Conservation (phyloP, 2,797 vertebrate genomes). For the Pseudochaenichthys georgianus region DNA sequence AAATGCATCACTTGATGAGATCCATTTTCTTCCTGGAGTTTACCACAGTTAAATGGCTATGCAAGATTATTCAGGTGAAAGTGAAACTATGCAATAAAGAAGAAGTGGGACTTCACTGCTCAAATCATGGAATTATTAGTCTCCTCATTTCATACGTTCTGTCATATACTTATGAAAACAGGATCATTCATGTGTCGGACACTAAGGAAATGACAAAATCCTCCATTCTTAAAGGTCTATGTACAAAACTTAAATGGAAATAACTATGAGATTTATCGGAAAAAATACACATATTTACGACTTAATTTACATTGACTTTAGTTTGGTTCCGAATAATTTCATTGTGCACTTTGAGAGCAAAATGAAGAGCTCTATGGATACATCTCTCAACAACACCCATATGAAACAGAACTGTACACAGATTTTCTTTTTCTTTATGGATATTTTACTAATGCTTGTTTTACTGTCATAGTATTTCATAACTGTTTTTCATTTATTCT, state of each 20-base stretch:
- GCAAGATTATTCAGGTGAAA: constrained; percentile 31
- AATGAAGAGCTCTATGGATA: too few species aligned
- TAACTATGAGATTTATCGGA: too few species aligned
- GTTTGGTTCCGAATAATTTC: too few species aligned
- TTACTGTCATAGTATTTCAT: too few species aligned
- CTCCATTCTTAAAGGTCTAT: neutral
- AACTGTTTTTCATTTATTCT: too few species aligned
- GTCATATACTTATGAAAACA: neutral
- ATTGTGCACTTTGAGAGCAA: too few species aligned
- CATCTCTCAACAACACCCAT: too few species aligned
- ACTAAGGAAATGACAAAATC: neutral
- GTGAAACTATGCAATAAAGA: constrained; percentile 72
- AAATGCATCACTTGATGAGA: neutral
- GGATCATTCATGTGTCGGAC: neutral
- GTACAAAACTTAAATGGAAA: neutral
- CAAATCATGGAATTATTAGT: neutral
- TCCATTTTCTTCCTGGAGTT: constrained; percentile 7
- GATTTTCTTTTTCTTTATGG: too few species aligned
- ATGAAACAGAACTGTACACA: too few species aligned
- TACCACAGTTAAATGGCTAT: constrained; percentile 35
- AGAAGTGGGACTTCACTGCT: constrained; percentile 27
- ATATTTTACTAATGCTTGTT: too few species aligned
- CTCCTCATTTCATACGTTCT: neutral
- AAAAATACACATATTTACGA: too few species aligned
- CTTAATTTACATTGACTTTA: too few species aligned